These are phyloP conservation scores for Seison nebaliae DNA, from an alignment of 1,140 invertebrate species.

Conservation along the genomic window DNA sequence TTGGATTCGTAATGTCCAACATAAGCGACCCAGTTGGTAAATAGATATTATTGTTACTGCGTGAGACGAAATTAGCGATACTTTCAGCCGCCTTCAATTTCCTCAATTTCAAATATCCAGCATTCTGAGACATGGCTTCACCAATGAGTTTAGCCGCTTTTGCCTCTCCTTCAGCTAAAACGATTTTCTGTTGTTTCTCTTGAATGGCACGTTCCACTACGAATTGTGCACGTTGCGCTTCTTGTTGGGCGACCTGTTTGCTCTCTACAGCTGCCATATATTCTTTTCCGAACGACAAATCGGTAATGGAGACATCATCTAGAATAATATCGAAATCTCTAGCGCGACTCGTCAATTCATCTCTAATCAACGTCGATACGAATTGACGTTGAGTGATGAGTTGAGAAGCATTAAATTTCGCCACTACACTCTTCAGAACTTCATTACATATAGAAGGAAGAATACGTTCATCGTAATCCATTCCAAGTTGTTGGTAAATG, in stretches of 20 bases:
- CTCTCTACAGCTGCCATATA: constrained; percentile 98
- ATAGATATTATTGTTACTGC: constrained; percentile 75
- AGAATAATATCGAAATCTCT: constrained; percentile 91
- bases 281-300: constrained; percentile 89
- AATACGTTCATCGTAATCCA: constrained; percentile 38
- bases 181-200: constrained; percentile 93
- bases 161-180: constrained; percentile 97
- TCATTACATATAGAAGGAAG: constrained; percentile 95
- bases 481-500: constrained; percentile 56
- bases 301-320: constrained; percentile 97
- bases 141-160: constrained; percentile 67
- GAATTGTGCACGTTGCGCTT: constrained; percentile 89
- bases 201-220: constrained; percentile 87
- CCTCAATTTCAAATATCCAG: constrained; percentile 81
- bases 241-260: constrained; percentile 94
- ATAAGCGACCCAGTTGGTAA: constrained; percentile 68
- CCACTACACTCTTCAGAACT: constrained; percentile 89
- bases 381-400: constrained; percentile 90
- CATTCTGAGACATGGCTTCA: constrained; percentile 67
- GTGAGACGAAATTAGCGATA: constrained; percentile 77
- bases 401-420: constrained; percentile 97
- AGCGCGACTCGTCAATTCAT: constrained; percentile 77
- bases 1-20: constrained; percentile 47
- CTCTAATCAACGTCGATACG: constrained; percentile 61
- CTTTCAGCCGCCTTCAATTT: constrained; percentile 88